A percentile compares a stretch with the other conserved stretches of the same genome.
Conservation (phyloP, 2,797 vertebrate genomes). For the Galago senegalensis region DNA sequence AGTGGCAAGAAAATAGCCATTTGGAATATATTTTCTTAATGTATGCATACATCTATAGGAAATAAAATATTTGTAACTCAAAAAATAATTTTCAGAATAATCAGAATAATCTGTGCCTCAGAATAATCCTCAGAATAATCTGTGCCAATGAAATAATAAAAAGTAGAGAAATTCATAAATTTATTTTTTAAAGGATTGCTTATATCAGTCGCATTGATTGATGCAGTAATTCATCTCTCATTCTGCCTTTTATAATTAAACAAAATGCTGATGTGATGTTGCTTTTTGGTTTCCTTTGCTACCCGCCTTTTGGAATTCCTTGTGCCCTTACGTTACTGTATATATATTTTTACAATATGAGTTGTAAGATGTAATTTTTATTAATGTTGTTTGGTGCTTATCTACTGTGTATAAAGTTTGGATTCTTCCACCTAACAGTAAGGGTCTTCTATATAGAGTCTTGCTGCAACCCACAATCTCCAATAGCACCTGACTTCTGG, state of each 20-base stretch:
- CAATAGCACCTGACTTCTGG: background rate
- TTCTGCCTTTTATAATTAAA: background rate
- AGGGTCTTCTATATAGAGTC: background rate
- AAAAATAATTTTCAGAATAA: background rate
- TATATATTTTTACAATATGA: background rate
- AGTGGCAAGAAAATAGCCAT: background rate
- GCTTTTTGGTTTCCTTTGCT: background rate
- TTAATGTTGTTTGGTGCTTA: background rate
- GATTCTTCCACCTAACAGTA: background rate
- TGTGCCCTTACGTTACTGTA: background rate
- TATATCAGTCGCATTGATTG: background rate
- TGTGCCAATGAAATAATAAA: background rate
- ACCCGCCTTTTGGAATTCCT: background rate
- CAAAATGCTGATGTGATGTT: background rate
- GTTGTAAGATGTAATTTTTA: background rate
- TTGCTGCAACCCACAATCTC: background rate
- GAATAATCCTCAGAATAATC: background rate
- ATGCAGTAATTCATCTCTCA: background rate
- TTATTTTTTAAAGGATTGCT: background rate
- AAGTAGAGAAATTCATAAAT: background rate
- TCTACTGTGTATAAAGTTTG: background rate
- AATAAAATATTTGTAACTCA: background rate
- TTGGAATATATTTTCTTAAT: conserved; percentile 2
- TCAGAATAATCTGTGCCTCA: background rate
- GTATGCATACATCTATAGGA: background rate